A percentile compares a stretch with the other conserved stretches of the same genome.
These are phyloP conservation scores for Tyto alba DNA, from an alignment of 2,113 vertebrate genomes.

Conservation along the genomic window DNA sequence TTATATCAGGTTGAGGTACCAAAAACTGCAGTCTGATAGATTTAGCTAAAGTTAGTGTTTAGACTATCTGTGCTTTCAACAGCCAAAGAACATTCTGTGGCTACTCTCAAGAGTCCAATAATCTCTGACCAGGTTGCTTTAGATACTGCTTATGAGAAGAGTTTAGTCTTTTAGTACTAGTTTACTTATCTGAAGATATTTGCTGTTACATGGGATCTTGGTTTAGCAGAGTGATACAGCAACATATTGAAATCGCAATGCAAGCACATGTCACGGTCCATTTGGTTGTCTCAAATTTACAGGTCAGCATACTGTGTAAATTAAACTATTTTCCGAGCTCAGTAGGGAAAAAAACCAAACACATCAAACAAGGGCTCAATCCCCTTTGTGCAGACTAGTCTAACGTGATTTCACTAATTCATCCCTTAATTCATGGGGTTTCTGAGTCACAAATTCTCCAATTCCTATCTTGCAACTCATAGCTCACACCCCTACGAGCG, in stretches of 20 bases:
- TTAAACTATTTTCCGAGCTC: background rate
- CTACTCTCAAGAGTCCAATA: background rate
- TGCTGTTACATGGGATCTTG: background rate
- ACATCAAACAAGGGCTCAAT: background rate
- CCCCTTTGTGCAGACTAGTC: background rate
- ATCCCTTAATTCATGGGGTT: background rate
- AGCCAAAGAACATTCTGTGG: background rate
- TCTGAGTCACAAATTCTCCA: background rate
- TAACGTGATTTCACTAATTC: background rate
- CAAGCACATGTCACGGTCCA: background rate
- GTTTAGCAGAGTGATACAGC: background rate
- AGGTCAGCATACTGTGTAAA: background rate
- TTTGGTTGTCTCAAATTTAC: background rate
- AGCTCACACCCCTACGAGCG: background rate
- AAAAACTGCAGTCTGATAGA: background rate
- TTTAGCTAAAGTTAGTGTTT: background rate
- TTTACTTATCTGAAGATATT: background rate
- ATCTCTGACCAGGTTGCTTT: background rate
- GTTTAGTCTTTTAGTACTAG: background rate
- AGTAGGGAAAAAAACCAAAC: background rate
- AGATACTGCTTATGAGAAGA: background rate
- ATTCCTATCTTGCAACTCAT: background rate
- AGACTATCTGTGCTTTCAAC: background rate
- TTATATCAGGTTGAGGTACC: background rate
- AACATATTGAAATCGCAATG: background rate